Evolutionary conservation across 2,888 invertebrate species (phyloP), one percentile per base, ranked within the genome.

Genomic region (Stenolophus ochropezus): DNA sequence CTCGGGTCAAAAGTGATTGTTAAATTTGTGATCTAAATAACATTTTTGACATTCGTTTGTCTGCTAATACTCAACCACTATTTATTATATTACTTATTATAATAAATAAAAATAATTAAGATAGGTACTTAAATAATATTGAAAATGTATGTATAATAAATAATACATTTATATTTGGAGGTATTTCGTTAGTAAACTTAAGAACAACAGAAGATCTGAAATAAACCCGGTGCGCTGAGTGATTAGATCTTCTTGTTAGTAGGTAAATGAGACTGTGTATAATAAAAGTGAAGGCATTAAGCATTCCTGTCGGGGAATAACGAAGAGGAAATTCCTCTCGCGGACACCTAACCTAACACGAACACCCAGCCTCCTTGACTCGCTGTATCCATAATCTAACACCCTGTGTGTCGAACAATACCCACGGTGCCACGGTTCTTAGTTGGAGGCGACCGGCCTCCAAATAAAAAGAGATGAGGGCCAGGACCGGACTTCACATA

Each of bases 341-440:
- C 5, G n/a, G 61, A 56, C 56, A 56, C 56, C 33, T 42, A 42
- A 56, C 18, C 20, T 20, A 56, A 53, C 16, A 18, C 51, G 20
- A 61, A 21, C 21, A 61, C 61, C 21, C 16, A 33, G 47, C 21
- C 71, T 71, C 25, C 47, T 71, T 71, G 49, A 47, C 47, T 73
- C 47, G 73, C 49, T 73, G 73, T 23, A 73, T 73, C 73, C 73
- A 73, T 49, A 73, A 73, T 73, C 73, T 49, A 49, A 73, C 73
- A 73, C 73, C 49, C 49, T 14, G 69, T 42, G 69, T 20, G 69
- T 47, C 18, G 49, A 49, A 73, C 73, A 73, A 73, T 73, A 49
- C 47, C 25, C 73, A 49, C 49, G 23, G 25, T 23, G 27, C 49
- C 73, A 49, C 49, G 23, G 25, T 23, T 71, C 49, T 47, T 49